A percentile compares a stretch with the other conserved stretches of the same genome.
Conservation (phyloP, 2,797 vertebrate species). For the Octomys mimax region DNA sequence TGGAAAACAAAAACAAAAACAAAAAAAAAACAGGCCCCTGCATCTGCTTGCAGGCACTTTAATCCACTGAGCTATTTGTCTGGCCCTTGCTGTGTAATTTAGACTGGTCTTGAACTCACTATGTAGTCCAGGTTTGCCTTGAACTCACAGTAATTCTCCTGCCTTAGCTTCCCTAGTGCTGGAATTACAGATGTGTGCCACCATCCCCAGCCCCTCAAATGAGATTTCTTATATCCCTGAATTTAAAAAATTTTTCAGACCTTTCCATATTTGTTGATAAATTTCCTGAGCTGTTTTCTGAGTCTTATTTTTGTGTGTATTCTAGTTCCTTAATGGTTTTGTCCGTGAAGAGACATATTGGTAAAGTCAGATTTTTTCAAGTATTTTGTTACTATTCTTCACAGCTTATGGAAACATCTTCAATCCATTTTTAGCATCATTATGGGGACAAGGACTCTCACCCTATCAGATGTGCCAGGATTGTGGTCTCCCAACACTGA, state of each 20-base stretch:
- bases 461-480: background rate
- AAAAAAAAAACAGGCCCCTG: no score
- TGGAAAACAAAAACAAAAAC: no score
- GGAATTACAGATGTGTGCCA: background rate
- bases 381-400: background rate
- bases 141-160: background rate
- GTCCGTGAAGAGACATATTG: background rate
- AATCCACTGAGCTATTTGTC: no score
- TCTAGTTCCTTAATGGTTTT: background rate
- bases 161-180: background rate
- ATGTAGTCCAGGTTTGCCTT: background rate
- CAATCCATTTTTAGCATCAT: background rate
- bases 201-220: background rate
- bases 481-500: background rate
- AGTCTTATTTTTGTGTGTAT: background rate
- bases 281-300: background rate
- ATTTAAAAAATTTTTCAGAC: background rate
- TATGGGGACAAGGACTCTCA: background rate
- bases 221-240: background rate
- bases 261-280: background rate
- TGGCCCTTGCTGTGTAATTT: no score
- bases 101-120: background rate
- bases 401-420: background rate
- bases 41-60: no score
- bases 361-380: background rate